Percentiles rank a stretch among this genome's conserved stretches.
Conservation (phyloP, 2,797 vertebrate species). For the Podarcis siculus region DNA sequence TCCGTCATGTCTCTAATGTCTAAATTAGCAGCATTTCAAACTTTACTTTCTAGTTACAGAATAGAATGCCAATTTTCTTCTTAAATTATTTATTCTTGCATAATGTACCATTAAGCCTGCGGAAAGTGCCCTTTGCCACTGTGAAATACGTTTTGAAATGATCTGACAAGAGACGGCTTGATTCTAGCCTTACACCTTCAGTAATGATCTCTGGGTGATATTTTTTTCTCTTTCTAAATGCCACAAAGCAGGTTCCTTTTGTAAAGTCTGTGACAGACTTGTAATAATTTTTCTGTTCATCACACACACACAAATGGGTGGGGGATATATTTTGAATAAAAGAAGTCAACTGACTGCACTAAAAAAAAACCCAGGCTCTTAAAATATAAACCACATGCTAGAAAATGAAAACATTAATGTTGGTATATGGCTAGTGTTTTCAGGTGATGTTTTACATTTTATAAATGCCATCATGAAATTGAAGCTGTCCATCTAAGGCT, state of each 20-base stretch:
- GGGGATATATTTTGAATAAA: slow-evolving; percentile 14
- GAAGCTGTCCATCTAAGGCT: background rate
- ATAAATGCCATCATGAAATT: background rate
- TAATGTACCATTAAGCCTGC: slow-evolving; percentile 9
- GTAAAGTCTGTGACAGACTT: slow-evolving; percentile 16
- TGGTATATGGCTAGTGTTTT: background rate
- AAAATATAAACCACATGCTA: background rate
- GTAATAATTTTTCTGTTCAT: background rate
- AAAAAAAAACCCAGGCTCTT: background rate
- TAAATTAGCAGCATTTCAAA: slow-evolving; percentile 37
- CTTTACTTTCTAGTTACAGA: slow-evolving; percentile 22
- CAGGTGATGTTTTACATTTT: background rate
- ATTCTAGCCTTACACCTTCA: slow-evolving; percentile 26
- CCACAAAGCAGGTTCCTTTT: slow-evolving; percentile 22
- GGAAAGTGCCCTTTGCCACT: background rate
- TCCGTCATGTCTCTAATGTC: background rate
- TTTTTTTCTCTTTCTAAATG: background rate
- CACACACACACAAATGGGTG: background rate
- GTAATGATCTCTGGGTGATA: background rate
- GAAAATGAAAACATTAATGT: background rate
- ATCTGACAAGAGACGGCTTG: slow-evolving; percentile 26
- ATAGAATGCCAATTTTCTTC: slow-evolving; percentile 22
- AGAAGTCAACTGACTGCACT: background rate
- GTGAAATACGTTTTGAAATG: slow-evolving; percentile 22
- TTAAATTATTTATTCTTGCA: slow-evolving; percentile 25